phyloP scores from a whole-genome alignment of 1,140 invertebrate species.

The Homalodisca vitripennis region DNA sequence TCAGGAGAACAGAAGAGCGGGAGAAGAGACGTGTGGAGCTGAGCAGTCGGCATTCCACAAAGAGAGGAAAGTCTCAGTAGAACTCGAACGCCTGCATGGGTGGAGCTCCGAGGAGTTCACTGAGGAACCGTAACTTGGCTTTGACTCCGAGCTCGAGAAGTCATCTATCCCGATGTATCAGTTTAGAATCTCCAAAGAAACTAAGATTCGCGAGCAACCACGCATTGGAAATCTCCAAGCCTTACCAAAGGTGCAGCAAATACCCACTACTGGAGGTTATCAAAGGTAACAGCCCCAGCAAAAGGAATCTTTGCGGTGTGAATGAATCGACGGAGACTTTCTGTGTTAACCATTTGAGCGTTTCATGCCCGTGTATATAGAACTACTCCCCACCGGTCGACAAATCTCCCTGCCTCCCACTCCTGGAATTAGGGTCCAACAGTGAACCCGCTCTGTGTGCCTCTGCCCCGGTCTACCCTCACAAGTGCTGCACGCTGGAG shows the following conservation, averaged over 20 bases:
- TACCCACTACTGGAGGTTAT: conserved; percentile 56
- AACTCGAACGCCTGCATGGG: conserved; percentile 21
- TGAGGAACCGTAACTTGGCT: conserved; percentile 38
- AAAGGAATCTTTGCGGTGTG: no score
- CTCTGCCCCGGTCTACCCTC: background rate
- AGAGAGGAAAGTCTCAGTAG: background rate
- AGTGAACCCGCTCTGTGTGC: conserved; percentile 10
- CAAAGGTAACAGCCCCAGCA: conserved; percentile 53
- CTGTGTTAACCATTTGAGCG: conserved; percentile 52
- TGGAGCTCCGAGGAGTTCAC: conserved; percentile 36
- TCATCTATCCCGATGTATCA: conserved; percentile 60
- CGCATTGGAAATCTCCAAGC: conserved; percentile 57
- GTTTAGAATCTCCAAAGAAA: conserved; percentile 77
- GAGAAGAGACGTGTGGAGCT: conserved; percentile 48
- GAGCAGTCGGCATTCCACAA: background rate
- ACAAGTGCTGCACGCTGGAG: background rate
- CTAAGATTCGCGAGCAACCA: conserved; percentile 71
- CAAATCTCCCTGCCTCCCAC: background rate
- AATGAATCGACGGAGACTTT: conserved; percentile 37
- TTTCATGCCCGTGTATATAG: conserved; percentile 62
- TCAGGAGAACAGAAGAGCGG: conserved; percentile 54
- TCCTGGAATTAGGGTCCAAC: background rate
- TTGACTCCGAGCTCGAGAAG: background rate
- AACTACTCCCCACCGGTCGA: conserved; percentile 48
- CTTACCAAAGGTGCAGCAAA: conserved; percentile 47